These are phyloP conservation scores for Nomada hirtipes DNA, from an alignment of 2,888 invertebrate genomes.

Conservation along the genomic window DNA sequence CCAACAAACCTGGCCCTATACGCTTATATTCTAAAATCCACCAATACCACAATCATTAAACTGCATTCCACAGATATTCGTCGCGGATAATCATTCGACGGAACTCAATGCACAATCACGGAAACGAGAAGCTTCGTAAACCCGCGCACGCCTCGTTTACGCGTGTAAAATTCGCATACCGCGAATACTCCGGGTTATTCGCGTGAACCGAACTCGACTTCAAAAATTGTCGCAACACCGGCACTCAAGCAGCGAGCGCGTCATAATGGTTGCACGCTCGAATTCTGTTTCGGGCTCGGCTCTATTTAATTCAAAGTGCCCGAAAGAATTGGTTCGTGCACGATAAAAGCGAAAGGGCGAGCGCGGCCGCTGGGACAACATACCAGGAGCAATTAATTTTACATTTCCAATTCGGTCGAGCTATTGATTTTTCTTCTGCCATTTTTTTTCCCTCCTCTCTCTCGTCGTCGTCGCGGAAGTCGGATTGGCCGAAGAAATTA, in stretches of 20 bases:
- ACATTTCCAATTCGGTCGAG: neutral
- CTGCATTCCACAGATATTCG: too few species aligned
- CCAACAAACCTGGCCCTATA: too few species aligned
- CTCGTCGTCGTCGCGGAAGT: too few species aligned
- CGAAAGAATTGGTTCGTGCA: constrained; percentile 3
- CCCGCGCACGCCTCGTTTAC: neutral
- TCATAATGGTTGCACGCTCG: neutral
- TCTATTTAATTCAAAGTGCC: neutral
- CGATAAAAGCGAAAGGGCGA: neutral
- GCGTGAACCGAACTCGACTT: constrained; percentile 8
- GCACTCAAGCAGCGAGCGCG: neutral
- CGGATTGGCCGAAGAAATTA: neutral
- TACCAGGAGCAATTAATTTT: neutral
- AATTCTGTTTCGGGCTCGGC: constrained; percentile 13
- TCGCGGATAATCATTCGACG: neutral
- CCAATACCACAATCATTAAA: too few species aligned
- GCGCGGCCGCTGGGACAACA: too few species aligned
- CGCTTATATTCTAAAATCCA: too few species aligned
- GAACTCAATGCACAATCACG: neutral
- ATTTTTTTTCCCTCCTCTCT: too few species aligned
- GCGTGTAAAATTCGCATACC: neutral
- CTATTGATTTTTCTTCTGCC: neutral
- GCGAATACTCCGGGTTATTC: constrained; percentile 3
- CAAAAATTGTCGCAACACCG: neutral
- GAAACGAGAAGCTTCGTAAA: constrained; percentile 10